Conservation (phyloP, 2,888 invertebrate genomes). For the Portevinia maculata region DNA sequence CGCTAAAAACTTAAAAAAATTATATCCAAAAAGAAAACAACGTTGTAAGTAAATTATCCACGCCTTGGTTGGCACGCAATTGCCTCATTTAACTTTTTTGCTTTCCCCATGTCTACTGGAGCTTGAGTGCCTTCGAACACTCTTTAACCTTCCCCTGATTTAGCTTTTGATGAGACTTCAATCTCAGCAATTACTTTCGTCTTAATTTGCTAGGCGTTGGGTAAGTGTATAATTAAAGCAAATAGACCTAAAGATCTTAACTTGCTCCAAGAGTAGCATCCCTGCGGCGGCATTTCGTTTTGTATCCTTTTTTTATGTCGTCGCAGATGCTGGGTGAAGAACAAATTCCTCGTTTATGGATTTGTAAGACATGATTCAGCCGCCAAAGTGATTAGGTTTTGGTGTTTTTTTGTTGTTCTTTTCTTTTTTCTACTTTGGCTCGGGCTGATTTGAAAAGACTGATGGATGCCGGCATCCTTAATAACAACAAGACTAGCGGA, state of each 20-base stretch:
- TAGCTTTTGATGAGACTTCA: slow-evolving; percentile 73
- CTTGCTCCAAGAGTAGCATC: slow-evolving; percentile 49
- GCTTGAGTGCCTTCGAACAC: slow-evolving; percentile 1
- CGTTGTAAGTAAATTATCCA: slow-evolving; percentile 73
- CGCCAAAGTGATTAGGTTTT: slow-evolving; percentile 53
- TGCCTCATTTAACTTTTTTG: slow-evolving; percentile 66
- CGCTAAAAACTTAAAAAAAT: slow-evolving; percentile 24
- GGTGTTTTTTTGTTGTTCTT: slow-evolving; percentile 15
- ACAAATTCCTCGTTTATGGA: slow-evolving; percentile 65
- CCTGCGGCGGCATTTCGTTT: slow-evolving; percentile 39
- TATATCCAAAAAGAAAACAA: slow-evolving; percentile 18
- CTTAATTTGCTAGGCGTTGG: slow-evolving; percentile 72
- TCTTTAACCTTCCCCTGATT: slow-evolving; percentile 9
- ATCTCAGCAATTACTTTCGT: slow-evolving; percentile 73
- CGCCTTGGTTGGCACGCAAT: slow-evolving; percentile 69
- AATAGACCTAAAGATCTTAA: slow-evolving; percentile 66
- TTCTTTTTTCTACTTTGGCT: background rate
- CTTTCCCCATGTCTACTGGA: slow-evolving; percentile 5
- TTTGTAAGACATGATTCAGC: slow-evolving; percentile 71
- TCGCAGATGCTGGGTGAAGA: background rate
- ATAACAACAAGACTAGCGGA: slow-evolving; percentile 43
- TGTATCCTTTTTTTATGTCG: slow-evolving; percentile 42
- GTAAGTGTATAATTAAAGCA: slow-evolving; percentile 72
- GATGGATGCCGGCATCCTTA: slow-evolving; percentile 1
- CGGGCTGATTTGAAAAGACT: background rate